Evolutionary conservation across 2,797 vertebrate species (phyloP).

Genomic region (Loriculus beryllinus): DNA sequence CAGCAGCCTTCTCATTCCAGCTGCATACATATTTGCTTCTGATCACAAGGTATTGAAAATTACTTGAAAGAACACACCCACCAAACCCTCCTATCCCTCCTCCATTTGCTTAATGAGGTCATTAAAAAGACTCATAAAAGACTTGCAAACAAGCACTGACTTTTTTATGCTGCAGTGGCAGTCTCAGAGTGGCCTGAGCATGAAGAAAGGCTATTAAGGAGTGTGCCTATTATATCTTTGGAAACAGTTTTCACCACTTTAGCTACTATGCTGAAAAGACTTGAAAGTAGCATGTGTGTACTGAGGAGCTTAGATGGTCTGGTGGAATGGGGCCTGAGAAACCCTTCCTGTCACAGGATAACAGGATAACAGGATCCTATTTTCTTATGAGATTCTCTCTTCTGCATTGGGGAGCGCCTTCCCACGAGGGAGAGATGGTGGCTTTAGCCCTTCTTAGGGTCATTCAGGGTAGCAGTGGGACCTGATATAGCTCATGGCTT

Average conservation of each 20-base stretch:
- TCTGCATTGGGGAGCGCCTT: background rate
- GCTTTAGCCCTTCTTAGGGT: background rate
- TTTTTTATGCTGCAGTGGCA: constrained; percentile 44
- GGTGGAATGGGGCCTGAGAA: background rate
- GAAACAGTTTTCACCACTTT: constrained; percentile 35
- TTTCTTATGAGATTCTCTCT: background rate
- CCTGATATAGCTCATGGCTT: background rate
- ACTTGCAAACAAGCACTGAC: background rate
- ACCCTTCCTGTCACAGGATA: background rate
- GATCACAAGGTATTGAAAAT: constrained; percentile 7
- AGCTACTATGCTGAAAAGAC: constrained; percentile 17
- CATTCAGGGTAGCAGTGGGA: background rate
- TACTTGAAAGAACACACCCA: constrained; percentile 22
- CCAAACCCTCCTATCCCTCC: background rate
- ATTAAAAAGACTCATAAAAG: constrained; percentile 50
- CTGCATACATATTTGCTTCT: constrained; percentile 5
- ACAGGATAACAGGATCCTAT: accelerated
- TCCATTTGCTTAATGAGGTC: constrained; percentile 58
- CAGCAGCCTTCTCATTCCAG: background rate
- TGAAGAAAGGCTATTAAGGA: background rate
- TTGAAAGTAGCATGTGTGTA: background rate
- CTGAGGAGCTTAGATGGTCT: constrained; percentile 28
- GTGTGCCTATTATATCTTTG: constrained; percentile 41
- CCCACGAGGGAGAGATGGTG: background rate
- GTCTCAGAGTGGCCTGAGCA: background rate